Evolutionary conservation across 2,888 invertebrate genomes (phyloP).

Genomic region (Cephus pygmeus): DNA sequence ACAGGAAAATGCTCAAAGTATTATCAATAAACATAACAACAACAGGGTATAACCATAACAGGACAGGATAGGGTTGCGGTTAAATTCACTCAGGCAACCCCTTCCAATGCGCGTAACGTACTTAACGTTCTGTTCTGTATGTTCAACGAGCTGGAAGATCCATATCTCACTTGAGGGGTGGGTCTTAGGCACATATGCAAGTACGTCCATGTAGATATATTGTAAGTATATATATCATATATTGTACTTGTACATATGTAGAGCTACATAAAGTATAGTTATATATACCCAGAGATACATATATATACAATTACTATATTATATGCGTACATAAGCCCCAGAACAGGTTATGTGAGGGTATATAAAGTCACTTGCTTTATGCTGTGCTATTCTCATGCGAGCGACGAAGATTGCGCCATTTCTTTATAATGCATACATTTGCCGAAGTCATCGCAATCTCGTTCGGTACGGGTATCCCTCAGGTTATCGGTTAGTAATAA

Average conservation of each 20-base stretch:
- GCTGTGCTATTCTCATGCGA: not conserved
- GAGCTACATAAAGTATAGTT: not conserved
- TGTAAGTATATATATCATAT: not conserved
- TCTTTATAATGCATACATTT: slow-evolving; percentile 48
- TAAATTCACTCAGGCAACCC: slow-evolving; percentile 48
- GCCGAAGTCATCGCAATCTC: slow-evolving; percentile 41
- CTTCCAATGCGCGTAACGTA: slow-evolving; percentile 37
- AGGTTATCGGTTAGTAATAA: slow-evolving; percentile 44
- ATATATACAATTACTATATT: not conserved
- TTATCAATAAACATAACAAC: slow-evolving; percentile 7
- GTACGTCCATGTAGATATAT: not conserved
- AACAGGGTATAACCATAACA: not conserved
- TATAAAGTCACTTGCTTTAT: not conserved
- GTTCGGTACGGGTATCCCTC: slow-evolving; percentile 39
- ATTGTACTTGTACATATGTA: not conserved
- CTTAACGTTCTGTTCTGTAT: slow-evolving; percentile 48
- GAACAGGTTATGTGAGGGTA: not conserved
- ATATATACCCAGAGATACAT: not conserved
- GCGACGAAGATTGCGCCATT: slow-evolving; percentile 43
- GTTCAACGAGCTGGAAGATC: slow-evolving; percentile 61
- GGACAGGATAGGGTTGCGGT: slow-evolving; percentile 33
- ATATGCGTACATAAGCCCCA: not conserved
- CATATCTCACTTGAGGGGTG: slow-evolving; percentile 57
- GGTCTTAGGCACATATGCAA: slow-evolving; percentile 40
- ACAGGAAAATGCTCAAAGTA: not conserved